Evolutionary conservation across 2,888 invertebrate genomes (phyloP).

Genomic region (Odiellus spinosus): DNA sequence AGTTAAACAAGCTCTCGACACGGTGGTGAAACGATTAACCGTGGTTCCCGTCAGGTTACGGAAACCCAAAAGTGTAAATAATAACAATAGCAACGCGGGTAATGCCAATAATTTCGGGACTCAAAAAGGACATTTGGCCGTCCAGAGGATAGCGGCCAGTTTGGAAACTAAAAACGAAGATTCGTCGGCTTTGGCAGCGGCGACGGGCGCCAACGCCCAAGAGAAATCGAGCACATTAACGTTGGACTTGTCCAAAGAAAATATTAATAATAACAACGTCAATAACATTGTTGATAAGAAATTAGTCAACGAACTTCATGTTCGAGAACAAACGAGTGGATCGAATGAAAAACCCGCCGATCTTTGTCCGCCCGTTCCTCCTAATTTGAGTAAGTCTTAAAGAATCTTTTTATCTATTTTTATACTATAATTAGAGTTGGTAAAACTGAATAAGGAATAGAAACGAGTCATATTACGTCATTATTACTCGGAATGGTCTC

Average conservation of each 20-base stretch:
- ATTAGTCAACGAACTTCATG: no score
- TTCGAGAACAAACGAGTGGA: no score
- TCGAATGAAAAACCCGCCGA: not conserved
- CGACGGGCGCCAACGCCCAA: no score
- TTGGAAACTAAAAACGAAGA: no score
- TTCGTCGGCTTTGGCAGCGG: no score
- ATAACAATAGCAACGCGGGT: not conserved
- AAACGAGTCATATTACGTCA: no score
- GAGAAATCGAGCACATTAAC: not conserved
- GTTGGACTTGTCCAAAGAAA: not conserved
- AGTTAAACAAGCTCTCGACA: slow-evolving; percentile 13
- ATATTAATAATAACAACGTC: no score
- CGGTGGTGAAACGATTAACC: not conserved
- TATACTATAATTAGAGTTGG: no score
- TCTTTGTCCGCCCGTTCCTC: slow-evolving; percentile 4
- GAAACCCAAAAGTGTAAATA: not conserved
- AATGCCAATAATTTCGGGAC: not conserved
- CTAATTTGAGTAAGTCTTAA: slow-evolving; percentile 7
- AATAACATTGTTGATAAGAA: slow-evolving; percentile 1
- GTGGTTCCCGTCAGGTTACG: not conserved
- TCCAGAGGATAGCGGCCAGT: not conserved
- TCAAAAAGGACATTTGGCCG: no score
- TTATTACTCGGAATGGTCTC: no score
- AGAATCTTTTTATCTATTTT: not conserved
- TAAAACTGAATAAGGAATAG: no score